Base-by-base conservation (phyloP, 2,113 vertebrate species). In the Apteryx mantelli region DNA sequence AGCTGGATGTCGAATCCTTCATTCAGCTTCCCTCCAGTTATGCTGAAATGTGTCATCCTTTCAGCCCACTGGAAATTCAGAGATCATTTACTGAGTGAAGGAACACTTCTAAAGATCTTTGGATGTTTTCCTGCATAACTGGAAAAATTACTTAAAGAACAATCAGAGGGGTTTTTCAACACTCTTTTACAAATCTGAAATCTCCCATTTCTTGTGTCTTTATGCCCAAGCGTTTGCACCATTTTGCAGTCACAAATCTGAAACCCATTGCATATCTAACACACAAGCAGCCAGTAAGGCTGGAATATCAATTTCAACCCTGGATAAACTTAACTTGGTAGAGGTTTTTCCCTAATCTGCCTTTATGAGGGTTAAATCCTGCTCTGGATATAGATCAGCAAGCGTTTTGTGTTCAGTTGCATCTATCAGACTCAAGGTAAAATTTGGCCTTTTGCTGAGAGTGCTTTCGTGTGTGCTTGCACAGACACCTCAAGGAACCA, bases 391-490 rank as follows among this genome's bases (percentile, higher is more conserved):
- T 30, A 86, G 69, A 70, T 34, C 36, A 89, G 81, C 18, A 61
- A 5, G 1, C 2, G 17, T 26, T 44, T 48, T 40, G 68, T 55
- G 6, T 28, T 48, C 71, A 13, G 50, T 60, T 55, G 17, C 15
- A 80, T 17, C 25, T 64, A 86, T 86, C 56, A 53, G 79, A 44
- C 12, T 12, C 38, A 36, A 73, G 82, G 26, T 0, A 0, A 71
- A 64, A 71, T 53, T 8, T 24, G 11, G 19, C 7, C 7, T 53
- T 82, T 64, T 64, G 44, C 56, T 34, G 34, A 12, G 55, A 22
- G 13, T 0, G 0, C 11, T 61, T 46, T 81, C 14, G 66, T 46
- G 19, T 0, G 0, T 36, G 34, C 55, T 60, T 34, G 74, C 7
- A 2, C 4, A 2, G 34, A 15, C 26, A 34, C 14, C 44, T 13